phyloP scores from a whole-genome alignment of 2,797 vertebrate genomes.

The Halcyon smyrnensis region DNA sequence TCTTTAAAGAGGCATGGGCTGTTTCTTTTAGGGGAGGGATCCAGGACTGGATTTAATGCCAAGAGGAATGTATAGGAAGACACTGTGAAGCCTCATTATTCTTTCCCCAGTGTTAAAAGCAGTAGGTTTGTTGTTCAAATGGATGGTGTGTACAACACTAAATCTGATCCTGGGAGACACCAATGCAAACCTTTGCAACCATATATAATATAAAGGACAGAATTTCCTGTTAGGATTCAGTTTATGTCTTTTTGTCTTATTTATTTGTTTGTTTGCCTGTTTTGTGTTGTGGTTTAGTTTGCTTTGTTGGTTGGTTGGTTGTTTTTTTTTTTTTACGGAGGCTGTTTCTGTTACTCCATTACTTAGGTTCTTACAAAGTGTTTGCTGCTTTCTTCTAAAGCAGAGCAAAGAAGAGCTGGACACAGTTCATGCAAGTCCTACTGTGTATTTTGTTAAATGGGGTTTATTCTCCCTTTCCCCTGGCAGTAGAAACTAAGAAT shows the following conservation, averaged over 20 bases:
- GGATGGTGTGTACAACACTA: background rate
- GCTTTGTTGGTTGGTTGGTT: background rate
- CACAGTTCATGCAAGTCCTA: background rate
- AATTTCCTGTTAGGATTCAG: background rate
- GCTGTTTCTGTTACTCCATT: background rate
- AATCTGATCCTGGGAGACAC: accelerated
- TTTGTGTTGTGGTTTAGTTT: no score
- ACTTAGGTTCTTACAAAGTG: background rate
- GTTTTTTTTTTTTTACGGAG: background rate
- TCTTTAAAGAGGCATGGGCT: background rate
- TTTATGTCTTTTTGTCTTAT: background rate
- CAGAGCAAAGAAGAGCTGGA: background rate
- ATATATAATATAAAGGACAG: background rate
- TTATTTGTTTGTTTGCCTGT: no score
- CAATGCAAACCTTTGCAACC: background rate
- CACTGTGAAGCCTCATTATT: background rate
- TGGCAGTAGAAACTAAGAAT: background rate
- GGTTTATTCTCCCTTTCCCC: background rate
- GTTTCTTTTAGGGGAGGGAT: accelerated
- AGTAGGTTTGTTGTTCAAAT: background rate
- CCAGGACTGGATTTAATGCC: background rate
- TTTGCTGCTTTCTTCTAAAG: background rate
- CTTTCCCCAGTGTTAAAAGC: background rate
- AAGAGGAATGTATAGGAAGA: background rate
- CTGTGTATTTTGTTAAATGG: background rate